Conservation (phyloP, 2,113 vertebrate genomes). For the Corythornis madagascariensis region DNA sequence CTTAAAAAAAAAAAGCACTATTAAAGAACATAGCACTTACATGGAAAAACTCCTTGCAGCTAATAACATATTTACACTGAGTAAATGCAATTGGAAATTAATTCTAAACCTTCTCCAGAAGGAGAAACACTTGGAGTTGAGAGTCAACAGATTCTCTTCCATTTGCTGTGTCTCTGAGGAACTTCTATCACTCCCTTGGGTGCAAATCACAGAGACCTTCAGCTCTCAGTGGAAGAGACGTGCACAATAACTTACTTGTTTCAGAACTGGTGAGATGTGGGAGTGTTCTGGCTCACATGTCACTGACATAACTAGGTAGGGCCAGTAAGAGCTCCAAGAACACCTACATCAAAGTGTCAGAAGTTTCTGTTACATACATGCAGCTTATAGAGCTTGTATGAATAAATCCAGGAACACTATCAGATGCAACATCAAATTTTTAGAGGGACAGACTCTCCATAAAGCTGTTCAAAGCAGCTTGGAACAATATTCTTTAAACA, state of each 20-base stretch:
- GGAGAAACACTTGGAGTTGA: not conserved
- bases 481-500: not conserved
- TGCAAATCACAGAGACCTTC: not conserved
- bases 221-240: not conserved
- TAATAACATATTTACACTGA: not conserved
- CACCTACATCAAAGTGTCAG: not conserved
- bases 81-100: not conserved
- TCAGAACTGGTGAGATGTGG: not conserved
- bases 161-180: not conserved
- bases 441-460: not conserved
- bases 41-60: not conserved
- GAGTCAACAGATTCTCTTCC: not conserved
- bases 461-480: not conserved
- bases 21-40: not conserved
- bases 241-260: not conserved
- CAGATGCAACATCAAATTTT: not conserved
- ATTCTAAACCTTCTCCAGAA: not conserved
- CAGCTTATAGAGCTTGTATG: slow-evolving; percentile 5
- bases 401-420: slow-evolving; percentile 7
- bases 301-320: not conserved
- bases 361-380: not conserved
- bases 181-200: not conserved
- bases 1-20: not conserved
- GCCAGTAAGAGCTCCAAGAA: not conserved
- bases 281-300: not conserved